Conservation (phyloP, 2,797 vertebrate genomes). For the Epinephelus awoara region DNA sequence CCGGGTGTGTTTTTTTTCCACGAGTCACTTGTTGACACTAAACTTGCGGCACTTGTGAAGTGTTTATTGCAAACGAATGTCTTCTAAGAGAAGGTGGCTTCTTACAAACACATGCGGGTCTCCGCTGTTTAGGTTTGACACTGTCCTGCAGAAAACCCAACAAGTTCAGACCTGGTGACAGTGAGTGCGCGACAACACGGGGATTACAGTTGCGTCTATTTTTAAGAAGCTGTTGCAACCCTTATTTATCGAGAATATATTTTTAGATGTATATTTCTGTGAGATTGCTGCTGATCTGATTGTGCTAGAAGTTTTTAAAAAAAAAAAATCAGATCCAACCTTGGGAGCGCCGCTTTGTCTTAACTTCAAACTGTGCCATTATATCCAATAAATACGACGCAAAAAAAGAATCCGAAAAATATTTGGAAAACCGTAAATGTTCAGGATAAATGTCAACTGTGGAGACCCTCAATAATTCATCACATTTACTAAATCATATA, state of each 20-base stretch:
- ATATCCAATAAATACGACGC: not conserved
- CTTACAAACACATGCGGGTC: constrained; percentile 37
- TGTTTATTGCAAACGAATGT: constrained; percentile 72
- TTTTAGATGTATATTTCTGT: not conserved
- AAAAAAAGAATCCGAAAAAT: not conserved
- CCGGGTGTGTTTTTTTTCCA: constrained; percentile 16
- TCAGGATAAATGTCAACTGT: not conserved
- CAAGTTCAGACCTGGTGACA: constrained; percentile 4
- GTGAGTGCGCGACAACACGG: not conserved
- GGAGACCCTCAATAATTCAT: not conserved
- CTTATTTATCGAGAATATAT: not conserved
- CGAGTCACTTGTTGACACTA: constrained; percentile 70
- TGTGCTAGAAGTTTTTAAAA: not conserved
- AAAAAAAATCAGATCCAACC: not conserved
- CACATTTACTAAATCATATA: not conserved
- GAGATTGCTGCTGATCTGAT: too few relatives aligned
- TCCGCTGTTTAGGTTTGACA: constrained; percentile 61
- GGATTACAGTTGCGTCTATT: not conserved
- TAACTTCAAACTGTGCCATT: too few relatives aligned
- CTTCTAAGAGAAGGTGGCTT: constrained; percentile 19
- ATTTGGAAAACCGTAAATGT: not conserved
- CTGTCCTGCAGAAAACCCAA: constrained; percentile 26
- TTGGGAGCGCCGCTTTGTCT: too few relatives aligned
- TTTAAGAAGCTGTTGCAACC: not conserved
- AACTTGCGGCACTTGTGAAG: constrained; percentile 50